Base-by-base conservation (phyloP, 2,797 vertebrate species). In the Balearica regulorum region DNA sequence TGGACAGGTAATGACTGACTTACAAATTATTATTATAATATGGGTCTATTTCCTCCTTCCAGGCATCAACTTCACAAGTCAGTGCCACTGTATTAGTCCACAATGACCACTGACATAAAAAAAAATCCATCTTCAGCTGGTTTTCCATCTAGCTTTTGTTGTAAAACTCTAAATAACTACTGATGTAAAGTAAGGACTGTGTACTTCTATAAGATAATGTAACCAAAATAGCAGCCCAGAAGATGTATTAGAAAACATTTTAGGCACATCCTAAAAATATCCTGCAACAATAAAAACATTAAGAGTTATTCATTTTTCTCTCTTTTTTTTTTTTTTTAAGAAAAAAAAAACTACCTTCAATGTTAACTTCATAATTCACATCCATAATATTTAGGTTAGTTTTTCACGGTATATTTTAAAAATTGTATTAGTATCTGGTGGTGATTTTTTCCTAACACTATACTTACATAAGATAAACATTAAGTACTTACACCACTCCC, bases 401-500 rank as follows among this genome's bases (percentile, higher is more conserved):
- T 97, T 82, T 83, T 37, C 60, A 80, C 17, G 37, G 91, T 79
- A 28, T 78, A 95, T 84, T 97, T 91, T 90, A 22, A 66, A 97
- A 97, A 94, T 8, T 64, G 54, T 96, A 93, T 94, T 98, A 96
- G 96, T 96, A 97, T 93, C 83, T 97, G 92, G 80, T 97, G 98
- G 98, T 97, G 97, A 98, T 98, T 98, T 98, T 98, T 98, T 97
- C 96, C 93, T 97, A 98, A 98, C 96, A 97, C 95, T 97, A 86
- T 84, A 96, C 96, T 98, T 98, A 97, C 84, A 97, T 97, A 98
- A 98, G 98, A 98, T 98, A 98, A 99, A 98, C 98, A 98, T 98
- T 97, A 98, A 98, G 94, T 97, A 98, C 95, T 97, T 97, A 97
- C 95, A 98, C 97, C 96, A 98, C 95, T 98, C 97, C 95, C 97